Conservation (phyloP, 2,113 vertebrate genomes). For the Pogonocichla stellata region DNA sequence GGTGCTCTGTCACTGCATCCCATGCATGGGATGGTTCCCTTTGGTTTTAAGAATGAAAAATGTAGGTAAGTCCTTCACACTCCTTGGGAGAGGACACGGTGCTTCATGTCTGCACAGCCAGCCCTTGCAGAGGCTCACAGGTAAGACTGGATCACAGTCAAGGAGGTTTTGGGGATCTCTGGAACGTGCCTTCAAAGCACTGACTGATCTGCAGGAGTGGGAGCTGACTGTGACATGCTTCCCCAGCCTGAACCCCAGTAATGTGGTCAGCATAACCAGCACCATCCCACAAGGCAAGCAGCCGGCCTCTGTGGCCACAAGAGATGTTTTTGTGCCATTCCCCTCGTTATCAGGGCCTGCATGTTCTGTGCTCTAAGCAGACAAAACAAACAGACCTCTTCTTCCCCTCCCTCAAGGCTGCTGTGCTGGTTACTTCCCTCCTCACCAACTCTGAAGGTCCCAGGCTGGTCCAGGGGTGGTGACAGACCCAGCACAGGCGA, state of each 20-base stretch:
- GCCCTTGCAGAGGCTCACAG: not conserved
- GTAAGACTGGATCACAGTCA: not conserved
- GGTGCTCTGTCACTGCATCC: not conserved
- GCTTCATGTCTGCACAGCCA: not conserved
- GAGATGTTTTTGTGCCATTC: accelerated
- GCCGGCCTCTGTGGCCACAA: accelerated
- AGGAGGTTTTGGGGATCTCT: not conserved
- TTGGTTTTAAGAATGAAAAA: not conserved
- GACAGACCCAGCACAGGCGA: not conserved
- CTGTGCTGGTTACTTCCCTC: accelerated
- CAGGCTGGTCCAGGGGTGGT: accelerated
- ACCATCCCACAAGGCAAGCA: not conserved
- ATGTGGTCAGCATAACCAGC: accelerated
- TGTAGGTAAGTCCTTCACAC: not conserved
- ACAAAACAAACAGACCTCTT: not conserved
- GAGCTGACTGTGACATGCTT: accelerated
- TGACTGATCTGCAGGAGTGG: not conserved
- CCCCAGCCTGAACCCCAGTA: accelerated
- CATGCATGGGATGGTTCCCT: not conserved
- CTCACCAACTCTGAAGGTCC: not conserved
- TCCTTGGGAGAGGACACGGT: not conserved
- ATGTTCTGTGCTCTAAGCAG: not conserved
- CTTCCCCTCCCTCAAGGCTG: not conserved
- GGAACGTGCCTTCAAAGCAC: not conserved
- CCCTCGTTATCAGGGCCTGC: not conserved